phyloP scores from a whole-genome alignment of 2,797 vertebrate species.

The Babyrousa celebensis region DNA sequence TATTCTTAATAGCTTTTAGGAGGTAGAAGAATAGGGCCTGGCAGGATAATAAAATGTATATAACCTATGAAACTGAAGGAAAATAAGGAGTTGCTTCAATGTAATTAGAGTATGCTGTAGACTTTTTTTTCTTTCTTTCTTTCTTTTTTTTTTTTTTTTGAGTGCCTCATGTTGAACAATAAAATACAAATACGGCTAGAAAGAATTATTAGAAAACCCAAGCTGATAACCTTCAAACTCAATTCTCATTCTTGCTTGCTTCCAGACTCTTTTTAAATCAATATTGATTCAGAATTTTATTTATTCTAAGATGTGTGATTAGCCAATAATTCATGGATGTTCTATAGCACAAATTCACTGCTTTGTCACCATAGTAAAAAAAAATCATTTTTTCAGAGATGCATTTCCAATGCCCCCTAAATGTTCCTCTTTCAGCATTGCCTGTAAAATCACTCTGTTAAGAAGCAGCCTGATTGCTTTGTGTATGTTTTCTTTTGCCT shows the following conservation, averaged over 20 bases:
- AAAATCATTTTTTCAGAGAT: constrained; percentile 75
- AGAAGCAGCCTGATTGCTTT: background rate
- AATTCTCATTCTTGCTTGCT: constrained; percentile 70
- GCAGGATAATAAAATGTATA: background rate
- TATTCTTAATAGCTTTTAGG: constrained; percentile 2
- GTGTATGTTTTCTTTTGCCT: constrained; percentile 25
- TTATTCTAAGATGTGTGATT: constrained; percentile 77
- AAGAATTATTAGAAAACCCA: constrained; percentile 73
- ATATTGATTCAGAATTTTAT: constrained; percentile 78
- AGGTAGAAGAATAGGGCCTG: background rate
- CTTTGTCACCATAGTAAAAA: constrained; percentile 69
- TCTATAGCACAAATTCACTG: constrained; percentile 66
- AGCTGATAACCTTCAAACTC: constrained; percentile 68
- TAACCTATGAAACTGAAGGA: constrained; percentile 4
- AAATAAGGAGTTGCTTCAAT: background rate
- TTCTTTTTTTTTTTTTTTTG: constrained; percentile 12
- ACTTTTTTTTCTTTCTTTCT: background rate
- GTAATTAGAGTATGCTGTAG: constrained; percentile 54
- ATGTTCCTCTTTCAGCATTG: background rate
- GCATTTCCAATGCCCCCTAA: constrained; percentile 41
- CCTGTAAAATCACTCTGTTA: constrained; percentile 64
- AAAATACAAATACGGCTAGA: constrained; percentile 63
- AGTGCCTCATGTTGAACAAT: constrained; percentile 21
- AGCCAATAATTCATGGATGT: constrained; percentile 69
- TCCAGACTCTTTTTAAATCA: constrained; percentile 74